Percentiles rank a stretch among this genome's conserved stretches.
These are phyloP conservation scores for Drosophila tanythrix DNA, from an alignment of 2,888 invertebrate species.

Conservation along the genomic window DNA sequence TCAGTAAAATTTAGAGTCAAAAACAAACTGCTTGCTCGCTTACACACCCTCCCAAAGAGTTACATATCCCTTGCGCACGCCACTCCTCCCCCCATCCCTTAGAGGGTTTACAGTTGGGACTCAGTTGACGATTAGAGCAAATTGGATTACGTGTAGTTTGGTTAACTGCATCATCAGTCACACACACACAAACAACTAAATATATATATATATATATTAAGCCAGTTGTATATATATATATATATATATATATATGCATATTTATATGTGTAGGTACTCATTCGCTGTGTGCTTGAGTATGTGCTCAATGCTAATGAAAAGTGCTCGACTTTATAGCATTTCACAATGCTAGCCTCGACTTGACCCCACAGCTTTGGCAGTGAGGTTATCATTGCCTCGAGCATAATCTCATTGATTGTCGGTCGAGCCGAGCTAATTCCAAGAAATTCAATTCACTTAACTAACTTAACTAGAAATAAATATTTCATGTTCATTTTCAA, in stretches of 20 bases:
- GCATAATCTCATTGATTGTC: slow-evolving; percentile 33
- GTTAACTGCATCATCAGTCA: slow-evolving; percentile 35
- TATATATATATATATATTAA: neutral
- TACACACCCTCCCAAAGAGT: neutral
- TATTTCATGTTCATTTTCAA: neutral
- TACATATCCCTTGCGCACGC: neutral
- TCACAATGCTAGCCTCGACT: slow-evolving; percentile 13
- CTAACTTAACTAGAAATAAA: slow-evolving; percentile 9
- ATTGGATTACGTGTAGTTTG: slow-evolving; percentile 74
- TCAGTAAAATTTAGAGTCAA: slow-evolving; percentile 69
- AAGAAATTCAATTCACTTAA: slow-evolving; percentile 16
- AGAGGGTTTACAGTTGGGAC: slow-evolving; percentile 6
- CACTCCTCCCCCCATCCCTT: neutral
- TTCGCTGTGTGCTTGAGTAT: neutral
- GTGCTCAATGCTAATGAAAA: neutral
- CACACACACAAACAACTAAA: neutral
- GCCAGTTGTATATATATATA: neutral
- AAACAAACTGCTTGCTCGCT: slow-evolving; percentile 60
- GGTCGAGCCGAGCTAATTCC: slow-evolving; percentile 11
- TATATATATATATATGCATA: neutral
- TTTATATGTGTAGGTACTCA: neutral
- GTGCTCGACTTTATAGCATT: slow-evolving; percentile 5
- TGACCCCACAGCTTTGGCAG: slow-evolving; percentile 19
- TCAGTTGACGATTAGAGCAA: slow-evolving; percentile 46
- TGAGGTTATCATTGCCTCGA: slow-evolving; percentile 42